A percentile compares a stretch with the other conserved stretches of the same genome.
These are phyloP conservation scores for Hemiscyllium ocellatum DNA, from an alignment of 2,113 vertebrate genomes.

Conservation along the genomic window DNA sequence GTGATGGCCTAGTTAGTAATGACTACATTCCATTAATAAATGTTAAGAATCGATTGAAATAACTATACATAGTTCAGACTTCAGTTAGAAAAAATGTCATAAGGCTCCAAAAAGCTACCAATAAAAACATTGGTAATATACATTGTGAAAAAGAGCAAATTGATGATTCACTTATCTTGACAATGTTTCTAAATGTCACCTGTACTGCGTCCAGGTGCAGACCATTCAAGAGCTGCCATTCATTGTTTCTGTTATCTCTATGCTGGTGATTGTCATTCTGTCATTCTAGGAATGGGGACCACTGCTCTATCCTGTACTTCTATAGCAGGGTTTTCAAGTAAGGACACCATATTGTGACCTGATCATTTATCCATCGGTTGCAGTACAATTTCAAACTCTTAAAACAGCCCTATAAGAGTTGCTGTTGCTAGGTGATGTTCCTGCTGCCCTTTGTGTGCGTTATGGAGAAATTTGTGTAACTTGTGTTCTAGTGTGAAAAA, in stretches of 20 bases:
- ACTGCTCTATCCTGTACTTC: not conserved
- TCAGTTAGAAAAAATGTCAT: not conserved
- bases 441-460: not conserved
- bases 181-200: not conserved
- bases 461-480: not conserved
- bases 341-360: not conserved
- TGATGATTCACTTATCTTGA: not conserved
- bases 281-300: not conserved
- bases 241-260: not conserved
- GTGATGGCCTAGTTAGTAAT: no score
- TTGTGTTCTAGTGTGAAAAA: not conserved
- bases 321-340: not conserved
- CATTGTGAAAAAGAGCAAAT: not conserved
- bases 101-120: not conserved
- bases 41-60: not conserved
- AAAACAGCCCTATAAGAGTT: not conserved
- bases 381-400: not conserved
- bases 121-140: not conserved
- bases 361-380: not conserved
- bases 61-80: not conserved
- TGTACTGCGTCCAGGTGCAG: not conserved
- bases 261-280: not conserved
- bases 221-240: not conserved
- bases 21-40: no score
- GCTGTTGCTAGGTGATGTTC: not conserved